phyloP scores from a whole-genome alignment of 2,888 invertebrate genomes.

The Chydorus sphaericus region DNA sequence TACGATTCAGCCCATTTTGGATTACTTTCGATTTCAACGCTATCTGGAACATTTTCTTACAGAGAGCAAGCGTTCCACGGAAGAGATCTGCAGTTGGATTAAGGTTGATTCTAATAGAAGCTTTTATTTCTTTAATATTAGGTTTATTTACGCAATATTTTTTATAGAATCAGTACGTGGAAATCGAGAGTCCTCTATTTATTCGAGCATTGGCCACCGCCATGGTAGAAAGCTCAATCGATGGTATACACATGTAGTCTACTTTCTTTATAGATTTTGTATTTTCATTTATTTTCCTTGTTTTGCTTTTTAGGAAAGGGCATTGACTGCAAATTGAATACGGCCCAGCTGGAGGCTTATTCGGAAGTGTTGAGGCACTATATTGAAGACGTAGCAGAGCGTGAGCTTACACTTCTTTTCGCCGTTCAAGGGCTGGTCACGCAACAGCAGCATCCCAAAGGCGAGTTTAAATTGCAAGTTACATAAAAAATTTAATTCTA shows the following conservation, averaged over 20 bases:
- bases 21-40: too few relatives aligned
- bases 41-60: too few relatives aligned
- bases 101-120: too few relatives aligned
- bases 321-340: conserved; percentile 28
- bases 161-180: conserved; percentile 24
- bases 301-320: conserved; percentile 14
- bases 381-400: conserved; percentile 49
- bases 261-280: not conserved
- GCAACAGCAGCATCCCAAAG: conserved; percentile 61
- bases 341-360: conserved; percentile 32
- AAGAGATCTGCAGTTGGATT: too few relatives aligned
- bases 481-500: too few relatives aligned
- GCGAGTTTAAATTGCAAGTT: too few relatives aligned
- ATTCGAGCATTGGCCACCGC: conserved; percentile 57
- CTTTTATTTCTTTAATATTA: too few relatives aligned
- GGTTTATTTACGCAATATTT: too few relatives aligned
- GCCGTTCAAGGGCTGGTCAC: conserved; percentile 66
- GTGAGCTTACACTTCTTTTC: conserved; percentile 67
- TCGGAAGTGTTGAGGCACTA: conserved; percentile 47
- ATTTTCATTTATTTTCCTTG: too few relatives aligned
- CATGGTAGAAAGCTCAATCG: conserved; percentile 49
- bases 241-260: conserved; percentile 30
- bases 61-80: too few relatives aligned
- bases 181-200: conserved; percentile 45
- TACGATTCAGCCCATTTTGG: too few relatives aligned